A percentile compares a stretch with the other conserved stretches of the same genome.
These are phyloP conservation scores for Drosophila neocordata DNA, from an alignment of 1,140 invertebrate genomes.

Conservation along the genomic window DNA sequence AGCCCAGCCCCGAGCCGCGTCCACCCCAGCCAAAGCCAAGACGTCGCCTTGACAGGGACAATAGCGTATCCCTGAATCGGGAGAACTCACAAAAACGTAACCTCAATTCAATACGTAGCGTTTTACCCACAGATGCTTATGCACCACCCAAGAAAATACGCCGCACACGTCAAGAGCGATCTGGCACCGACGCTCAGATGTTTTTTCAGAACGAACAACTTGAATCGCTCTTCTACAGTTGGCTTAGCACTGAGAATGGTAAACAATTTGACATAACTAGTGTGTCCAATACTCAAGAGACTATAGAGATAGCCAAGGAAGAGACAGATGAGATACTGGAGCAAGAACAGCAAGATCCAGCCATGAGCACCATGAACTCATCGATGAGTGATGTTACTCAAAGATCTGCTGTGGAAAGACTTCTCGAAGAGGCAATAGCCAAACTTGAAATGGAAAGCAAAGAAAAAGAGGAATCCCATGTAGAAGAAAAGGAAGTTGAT, in stretches of 20 bases:
- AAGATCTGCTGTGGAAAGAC: conserved; percentile 61
- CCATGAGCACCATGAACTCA: not conserved
- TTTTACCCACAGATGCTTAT: conserved; percentile 65
- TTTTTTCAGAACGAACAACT: conserved; percentile 74
- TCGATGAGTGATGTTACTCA: conserved; percentile 46
- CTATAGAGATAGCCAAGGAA: conserved; percentile 60
- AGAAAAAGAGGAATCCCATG: conserved; percentile 34
- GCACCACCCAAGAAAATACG: conserved; percentile 78
- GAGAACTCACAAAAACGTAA: conserved; percentile 57
- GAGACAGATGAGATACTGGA: conserved; percentile 13
- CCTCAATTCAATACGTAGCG: conserved; percentile 56
- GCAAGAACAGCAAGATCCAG: conserved; percentile 27
- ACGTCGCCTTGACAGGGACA: conserved; percentile 22
- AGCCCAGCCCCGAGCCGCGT: conserved; percentile 57
- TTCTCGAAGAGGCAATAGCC: conserved; percentile 75
- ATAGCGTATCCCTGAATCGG: not conserved
- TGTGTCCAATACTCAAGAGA: conserved; percentile 34
- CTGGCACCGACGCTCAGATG: conserved; percentile 39
- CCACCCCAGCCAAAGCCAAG: not conserved
- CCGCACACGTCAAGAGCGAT: conserved; percentile 62
- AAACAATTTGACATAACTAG: conserved; percentile 70
- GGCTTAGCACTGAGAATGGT: conserved; percentile 70
- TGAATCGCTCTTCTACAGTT: conserved; percentile 71
- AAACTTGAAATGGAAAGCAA: conserved; percentile 63
- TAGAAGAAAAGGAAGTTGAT: conserved; percentile 57